Percentiles rank a stretch among this genome's conserved stretches.
These are phyloP conservation scores for Myotis davidii DNA, from an alignment of 2,113 vertebrate genomes.

Conservation along the genomic window DNA sequence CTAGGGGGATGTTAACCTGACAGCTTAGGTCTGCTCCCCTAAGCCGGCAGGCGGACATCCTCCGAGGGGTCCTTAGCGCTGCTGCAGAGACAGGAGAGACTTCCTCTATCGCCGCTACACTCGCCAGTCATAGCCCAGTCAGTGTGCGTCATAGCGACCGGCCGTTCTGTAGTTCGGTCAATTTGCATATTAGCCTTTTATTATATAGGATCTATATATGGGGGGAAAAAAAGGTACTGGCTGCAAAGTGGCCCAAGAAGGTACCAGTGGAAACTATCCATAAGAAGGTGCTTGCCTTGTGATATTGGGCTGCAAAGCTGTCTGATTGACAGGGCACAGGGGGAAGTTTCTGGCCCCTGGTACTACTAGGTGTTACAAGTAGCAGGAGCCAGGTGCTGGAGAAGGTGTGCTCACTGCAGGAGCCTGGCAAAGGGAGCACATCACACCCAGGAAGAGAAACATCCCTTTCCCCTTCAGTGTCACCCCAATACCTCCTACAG, in stretches of 20 bases:
- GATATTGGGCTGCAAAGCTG: background rate
- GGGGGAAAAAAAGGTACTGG: no score
- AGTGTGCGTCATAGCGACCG: no score
- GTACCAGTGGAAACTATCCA: background rate
- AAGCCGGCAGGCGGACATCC: no score
- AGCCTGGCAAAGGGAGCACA: background rate
- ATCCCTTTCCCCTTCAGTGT: background rate
- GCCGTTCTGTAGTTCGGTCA: no score
- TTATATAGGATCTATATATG: no score
- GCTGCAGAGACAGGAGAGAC: no score
- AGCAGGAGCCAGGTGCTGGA: background rate
- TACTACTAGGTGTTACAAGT: background rate
- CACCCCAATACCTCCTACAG: background rate
- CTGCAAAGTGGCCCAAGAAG: background rate
- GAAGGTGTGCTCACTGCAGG: background rate
- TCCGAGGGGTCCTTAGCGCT: no score
- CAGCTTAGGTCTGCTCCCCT: no score
- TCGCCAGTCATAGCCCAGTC: no score
- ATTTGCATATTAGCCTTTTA: no score
- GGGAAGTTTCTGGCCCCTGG: background rate
- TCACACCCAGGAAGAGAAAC: background rate
- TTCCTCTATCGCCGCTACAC: no score
- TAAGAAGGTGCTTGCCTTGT: background rate
- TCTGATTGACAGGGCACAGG: background rate
- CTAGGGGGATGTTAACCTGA: no score